Conservation (phyloP, 37 sponge, comb jelly and placozoan genomes). For the Ephydatia muelleri region DNA sequence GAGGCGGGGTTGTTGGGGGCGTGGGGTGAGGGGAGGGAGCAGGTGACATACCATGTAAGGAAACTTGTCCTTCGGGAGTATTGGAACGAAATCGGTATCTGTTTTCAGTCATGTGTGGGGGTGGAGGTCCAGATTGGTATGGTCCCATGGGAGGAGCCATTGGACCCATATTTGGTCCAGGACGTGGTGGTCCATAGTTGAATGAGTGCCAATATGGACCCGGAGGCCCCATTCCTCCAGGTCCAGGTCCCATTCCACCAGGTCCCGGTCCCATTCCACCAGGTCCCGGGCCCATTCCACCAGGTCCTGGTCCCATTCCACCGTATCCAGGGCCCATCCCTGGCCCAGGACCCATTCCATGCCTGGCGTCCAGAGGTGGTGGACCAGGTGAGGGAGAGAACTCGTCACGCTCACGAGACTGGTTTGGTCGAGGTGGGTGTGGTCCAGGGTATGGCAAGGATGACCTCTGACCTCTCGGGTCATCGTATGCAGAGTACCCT, state of each 20-base stretch:
- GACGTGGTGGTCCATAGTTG: background rate
- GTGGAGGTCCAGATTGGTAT: background rate
- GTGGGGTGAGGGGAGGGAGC: slow-evolving; percentile 68
- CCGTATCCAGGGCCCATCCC: background rate
- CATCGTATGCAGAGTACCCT: background rate
- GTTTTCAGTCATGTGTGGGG: background rate
- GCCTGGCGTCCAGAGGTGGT: background rate
- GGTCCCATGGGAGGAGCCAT: background rate
- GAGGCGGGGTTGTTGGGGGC: slow-evolving; percentile 60
- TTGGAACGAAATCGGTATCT: background rate
- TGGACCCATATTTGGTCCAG: background rate
- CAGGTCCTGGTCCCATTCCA: background rate
- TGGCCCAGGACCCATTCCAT: background rate
- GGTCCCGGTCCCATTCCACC: background rate
- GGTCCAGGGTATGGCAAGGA: background rate
- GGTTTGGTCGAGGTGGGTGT: background rate
- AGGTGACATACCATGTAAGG: slow-evolving; percentile 54
- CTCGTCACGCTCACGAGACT: background rate
- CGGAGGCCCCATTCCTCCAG: background rate
- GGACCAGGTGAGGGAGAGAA: background rate
- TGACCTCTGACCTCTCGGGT: background rate
- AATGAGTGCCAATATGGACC: background rate
- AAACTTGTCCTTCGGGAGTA: background rate
- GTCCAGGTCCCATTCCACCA: background rate
- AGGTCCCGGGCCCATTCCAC: background rate